Evolutionary conservation across 2,888 invertebrate species (phyloP), one percentile per base, ranked within the genome.

Genomic region (Leptinotarsa juncta): DNA sequence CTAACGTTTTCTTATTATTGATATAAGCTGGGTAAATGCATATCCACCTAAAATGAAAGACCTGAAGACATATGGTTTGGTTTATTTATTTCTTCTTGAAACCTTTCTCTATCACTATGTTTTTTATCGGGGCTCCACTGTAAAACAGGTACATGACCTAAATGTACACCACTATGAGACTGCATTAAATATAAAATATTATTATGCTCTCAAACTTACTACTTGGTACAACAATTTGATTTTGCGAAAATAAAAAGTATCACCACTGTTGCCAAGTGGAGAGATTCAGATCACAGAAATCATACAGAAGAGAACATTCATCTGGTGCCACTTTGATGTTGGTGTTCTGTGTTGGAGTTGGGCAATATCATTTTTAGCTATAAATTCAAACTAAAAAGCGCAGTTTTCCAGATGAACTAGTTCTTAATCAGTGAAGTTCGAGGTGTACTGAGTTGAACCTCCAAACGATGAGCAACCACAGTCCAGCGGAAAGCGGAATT

Each of bases 1-100:
- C 95, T 18, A 95, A 87, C 0, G 97, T 95, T 87, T 96, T 97
- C 85, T 97, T 97, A 83, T 94, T 96, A 86, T 99, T 99, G 68
- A 99, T 90, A 84, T 99, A 99, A 0, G 97, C 95, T 72, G 99
- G 99, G 88, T 99, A 99, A 77, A 99, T 93, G 86, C 97, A 97
- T 73, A 98, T 91, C 99, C 99, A 99, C 85, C 95, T 95, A 89
- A 76, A 87, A 87, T 53, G 65, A 70, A 74, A 74, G 20, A 42
- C 15, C 4, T 15, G 23, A 57, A 57, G 23, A 14, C 20, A 23
- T 23, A 23, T 20, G 57, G 71, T 70, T 71, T 67, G 62, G 60
- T 50, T 20, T 57, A 48, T 66, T 23, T 49, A 78, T 50, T 55
- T 65, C 42, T 42, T 42, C 42, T 72, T 72, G 32, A 79, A 86